Base-by-base conservation (phyloP, 2,888 invertebrate genomes). In the Drosophila flavopinicola region DNA sequence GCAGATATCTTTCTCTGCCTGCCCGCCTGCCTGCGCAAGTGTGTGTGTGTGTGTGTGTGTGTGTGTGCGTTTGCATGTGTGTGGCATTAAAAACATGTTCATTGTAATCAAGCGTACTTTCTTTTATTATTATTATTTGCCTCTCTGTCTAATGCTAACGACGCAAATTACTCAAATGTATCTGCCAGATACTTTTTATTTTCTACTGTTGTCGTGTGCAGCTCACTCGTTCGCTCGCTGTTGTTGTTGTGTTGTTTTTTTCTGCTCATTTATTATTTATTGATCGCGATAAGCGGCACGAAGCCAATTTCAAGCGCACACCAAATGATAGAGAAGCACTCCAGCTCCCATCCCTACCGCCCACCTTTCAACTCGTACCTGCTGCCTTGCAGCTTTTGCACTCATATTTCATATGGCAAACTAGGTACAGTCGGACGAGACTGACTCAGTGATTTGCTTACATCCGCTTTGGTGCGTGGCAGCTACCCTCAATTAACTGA, bases 221-320 rank as follows among this genome's bases (percentile, higher is more conserved):
- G 33, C 27, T 33, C 27, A 32, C 25, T 53, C 24, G 29, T 29
- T 29, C n/a, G n/a, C n/a, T n/a, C n/a, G n/a, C n/a, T n/a, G n/a
- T n/a, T n/a, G n/a, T n/a, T n/a, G n/a, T n/a, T 13, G 23, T 47
- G 35, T 52, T 58, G 60, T 44, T 42, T 48, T 69, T 71, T 63
- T 51, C 65, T 61, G 74, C 77, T 82, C 79, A 87, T 90, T 88
- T 88, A 90, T 90, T 88, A 89, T 90, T 90, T 90, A 90, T 90
- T 89, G 90, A 90, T 90, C 90, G 88, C 86, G 90, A 90, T 90
- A 90, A 85, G 85, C 84, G 83, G 85, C 90, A 90, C 90, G 90
- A 90, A 90, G 86, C 87, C 85, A 82, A 82, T 82, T 82, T 86
- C 87, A 71, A 70, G 85, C 80, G 78, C 51, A 56, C 65, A 63